Evolutionary conservation across 2,113 vertebrate genomes (phyloP), one percentile per base, ranked within the genome.

Genomic region (Eudorcas thomsonii): DNA sequence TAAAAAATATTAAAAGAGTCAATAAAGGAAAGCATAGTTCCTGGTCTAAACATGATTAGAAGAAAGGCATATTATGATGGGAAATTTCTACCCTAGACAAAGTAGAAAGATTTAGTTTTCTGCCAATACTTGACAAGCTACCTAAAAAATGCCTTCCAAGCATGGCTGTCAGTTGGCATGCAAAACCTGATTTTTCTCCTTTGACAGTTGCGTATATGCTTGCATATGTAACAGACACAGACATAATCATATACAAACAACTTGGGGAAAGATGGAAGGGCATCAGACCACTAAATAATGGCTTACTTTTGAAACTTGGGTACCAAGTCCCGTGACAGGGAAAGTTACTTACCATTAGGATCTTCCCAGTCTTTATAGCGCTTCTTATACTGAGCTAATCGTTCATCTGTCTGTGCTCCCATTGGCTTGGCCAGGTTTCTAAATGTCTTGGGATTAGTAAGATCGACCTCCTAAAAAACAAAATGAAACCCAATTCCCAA

Each of bases 281-380:
- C 5, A 4, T n/a, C 30, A 59, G 39, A 11, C 3, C 39, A 60
- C 17, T 74, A 90, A 55, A 59, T 25, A 62, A 21, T 2, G 45
- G 19, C 30, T 95, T 39, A 82, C 7, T 60, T 88, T 8, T 43
- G 80, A 92, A 93, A 83, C 15, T 6, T 30, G 74, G 48, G 15
- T 25, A 23, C 17, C 10, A 83, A 91, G 90, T 82, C 30, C 60
- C 33, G 23, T 7, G 86, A 67, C 48, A 83, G 60, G 67, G 39
- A 36, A 91, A 57, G 45, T 16, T 50, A 92, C 98, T 98, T 96
- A 99, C 99, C 99, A 81, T 99, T 99, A 84, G 99, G 99, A 98
- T 99, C 99, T 97, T 99, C 99, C 99, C 99, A 99, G 62, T 99
- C 99, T 98, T 99, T 99, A 97, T 99, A 99, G 60, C 99, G 98